Evolutionary conservation across 2,888 invertebrate species (phyloP).

Genomic region (Orthonevra nobilis): DNA sequence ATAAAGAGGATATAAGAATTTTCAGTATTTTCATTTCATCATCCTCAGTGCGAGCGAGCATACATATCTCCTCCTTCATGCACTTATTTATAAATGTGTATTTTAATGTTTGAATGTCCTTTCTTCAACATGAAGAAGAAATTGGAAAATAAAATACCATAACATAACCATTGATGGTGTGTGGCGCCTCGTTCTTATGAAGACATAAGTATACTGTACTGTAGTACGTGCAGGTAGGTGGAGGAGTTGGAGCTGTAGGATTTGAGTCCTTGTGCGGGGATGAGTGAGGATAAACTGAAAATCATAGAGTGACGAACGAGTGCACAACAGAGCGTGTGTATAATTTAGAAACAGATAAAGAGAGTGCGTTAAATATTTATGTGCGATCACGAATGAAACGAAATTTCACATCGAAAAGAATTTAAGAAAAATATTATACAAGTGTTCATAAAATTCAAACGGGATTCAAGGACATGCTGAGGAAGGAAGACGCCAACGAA

Average conservation of each 20-base stretch:
- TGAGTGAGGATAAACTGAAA: slow-evolving; percentile 30
- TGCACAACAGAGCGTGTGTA: not conserved
- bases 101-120: not conserved
- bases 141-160: not conserved
- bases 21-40: slow-evolving; percentile 55
- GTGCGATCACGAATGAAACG: slow-evolving; percentile 61
- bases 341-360: slow-evolving; percentile 24
- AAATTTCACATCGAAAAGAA: slow-evolving; percentile 58
- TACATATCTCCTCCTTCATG: slow-evolving; percentile 35
- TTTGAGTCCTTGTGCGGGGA: not conserved
- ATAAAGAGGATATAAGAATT: slow-evolving; percentile 30
- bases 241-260: too few species aligned
- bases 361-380: slow-evolving; percentile 66
- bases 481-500: slow-evolving; percentile 19
- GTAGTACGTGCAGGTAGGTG: too few species aligned
- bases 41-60: slow-evolving; percentile 16
- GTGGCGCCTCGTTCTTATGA: not conserved
- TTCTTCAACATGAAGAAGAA: not conserved
- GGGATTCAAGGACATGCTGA: slow-evolving; percentile 26
- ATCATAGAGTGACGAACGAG: slow-evolving; percentile 31
- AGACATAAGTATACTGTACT: too few species aligned
- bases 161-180: not conserved
- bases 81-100: slow-evolving; percentile 26
- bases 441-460: slow-evolving; percentile 36
- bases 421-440: slow-evolving; percentile 59